Conservation (phyloP, 2,113 vertebrate species). For the Saccopteryx leptura region DNA sequence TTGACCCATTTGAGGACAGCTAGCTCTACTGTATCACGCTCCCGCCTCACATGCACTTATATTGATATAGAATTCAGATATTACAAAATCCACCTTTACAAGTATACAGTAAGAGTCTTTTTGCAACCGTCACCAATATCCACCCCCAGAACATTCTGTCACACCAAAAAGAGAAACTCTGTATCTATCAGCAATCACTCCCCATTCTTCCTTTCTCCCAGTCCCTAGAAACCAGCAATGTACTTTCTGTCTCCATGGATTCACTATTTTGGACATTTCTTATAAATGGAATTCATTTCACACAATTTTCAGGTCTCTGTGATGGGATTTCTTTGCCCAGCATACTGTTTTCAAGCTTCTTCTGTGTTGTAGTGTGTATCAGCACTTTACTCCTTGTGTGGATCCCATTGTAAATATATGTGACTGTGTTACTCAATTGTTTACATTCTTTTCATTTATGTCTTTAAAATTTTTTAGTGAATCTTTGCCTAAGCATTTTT, state of each 20-base stretch:
- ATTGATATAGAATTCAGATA: background rate
- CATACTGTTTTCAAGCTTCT: no score
- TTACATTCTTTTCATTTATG: background rate
- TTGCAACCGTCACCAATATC: background rate
- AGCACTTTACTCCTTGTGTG: no score
- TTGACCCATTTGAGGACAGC: background rate
- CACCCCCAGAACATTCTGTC: background rate
- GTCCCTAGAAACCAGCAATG: no score
- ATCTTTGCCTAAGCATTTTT: background rate
- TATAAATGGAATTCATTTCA: background rate
- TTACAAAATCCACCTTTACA: background rate
- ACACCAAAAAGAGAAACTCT: no score
- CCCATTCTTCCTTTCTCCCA: no score
- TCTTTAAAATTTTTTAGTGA: background rate
- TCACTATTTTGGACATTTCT: background rate
- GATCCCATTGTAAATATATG: no score
- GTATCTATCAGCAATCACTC: no score
- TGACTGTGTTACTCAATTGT: no score
- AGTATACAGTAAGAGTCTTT: background rate
- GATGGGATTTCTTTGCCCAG: background rate
- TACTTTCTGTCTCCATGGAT: no score
- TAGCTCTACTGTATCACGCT: background rate
- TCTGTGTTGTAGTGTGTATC: no score
- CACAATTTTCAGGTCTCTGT: fast-evolving
- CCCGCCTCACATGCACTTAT: background rate